phyloP scores from a whole-genome alignment of 1,140 invertebrate genomes.

The Pogonognathellus flavescens region DNA sequence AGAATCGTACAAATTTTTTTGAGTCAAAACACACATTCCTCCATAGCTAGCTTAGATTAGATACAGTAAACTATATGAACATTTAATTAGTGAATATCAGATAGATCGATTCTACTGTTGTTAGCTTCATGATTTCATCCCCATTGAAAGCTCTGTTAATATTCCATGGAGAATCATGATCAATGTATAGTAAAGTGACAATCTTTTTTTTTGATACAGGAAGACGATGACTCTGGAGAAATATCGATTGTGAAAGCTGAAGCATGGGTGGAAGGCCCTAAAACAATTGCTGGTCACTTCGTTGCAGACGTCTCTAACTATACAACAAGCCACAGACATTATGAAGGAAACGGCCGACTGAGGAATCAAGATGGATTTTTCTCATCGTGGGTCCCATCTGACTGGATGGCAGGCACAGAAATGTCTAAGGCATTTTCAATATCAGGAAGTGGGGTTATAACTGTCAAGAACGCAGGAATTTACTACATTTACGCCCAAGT shows the following conservation, averaged over 20 bases:
- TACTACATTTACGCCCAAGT: constrained; percentile 79
- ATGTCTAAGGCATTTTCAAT: constrained; percentile 68
- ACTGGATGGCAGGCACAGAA: constrained; percentile 71
- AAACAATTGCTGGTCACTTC: constrained; percentile 61
- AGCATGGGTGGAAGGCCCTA: constrained; percentile 63
- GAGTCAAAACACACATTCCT: too few relatives aligned
- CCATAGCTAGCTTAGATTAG: too few relatives aligned
- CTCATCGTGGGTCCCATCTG: constrained; percentile 72
- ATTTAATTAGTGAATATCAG: too few relatives aligned
- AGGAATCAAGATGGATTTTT: constrained; percentile 72
- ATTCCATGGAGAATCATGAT: too few relatives aligned
- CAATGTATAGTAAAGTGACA: not conserved
- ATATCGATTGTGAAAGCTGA: constrained; percentile 66
- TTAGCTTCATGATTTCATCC: too few relatives aligned
- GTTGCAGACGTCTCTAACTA: constrained; percentile 64
- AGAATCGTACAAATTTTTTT: too few relatives aligned
- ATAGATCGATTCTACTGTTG: too few relatives aligned
- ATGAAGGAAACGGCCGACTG: constrained; percentile 72
- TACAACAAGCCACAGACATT: constrained; percentile 62
- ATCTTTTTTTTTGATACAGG: not conserved
- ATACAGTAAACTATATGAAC: too few relatives aligned
- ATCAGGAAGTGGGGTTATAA: constrained; percentile 71
- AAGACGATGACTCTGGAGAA: constrained; percentile 54
- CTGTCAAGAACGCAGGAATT: constrained; percentile 74
- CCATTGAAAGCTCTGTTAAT: too few relatives aligned